Evolutionary conservation across 2,888 invertebrate genomes (phyloP), one percentile per base, ranked within the genome.

Genomic region (Agrilus biguttatus): DNA sequence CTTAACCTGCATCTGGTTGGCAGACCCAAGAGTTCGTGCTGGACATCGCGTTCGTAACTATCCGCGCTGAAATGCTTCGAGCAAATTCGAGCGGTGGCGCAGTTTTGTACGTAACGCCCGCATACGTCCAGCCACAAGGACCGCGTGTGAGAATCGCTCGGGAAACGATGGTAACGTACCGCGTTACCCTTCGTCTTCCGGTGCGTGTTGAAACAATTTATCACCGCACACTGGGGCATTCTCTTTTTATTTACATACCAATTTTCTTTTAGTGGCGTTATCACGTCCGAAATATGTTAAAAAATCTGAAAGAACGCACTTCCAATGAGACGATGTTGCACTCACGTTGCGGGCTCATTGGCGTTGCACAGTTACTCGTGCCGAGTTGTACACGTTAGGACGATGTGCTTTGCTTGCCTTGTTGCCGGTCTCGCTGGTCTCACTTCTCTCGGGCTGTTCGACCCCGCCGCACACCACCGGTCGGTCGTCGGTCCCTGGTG

Each of bases 211-310:
- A 69, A 69, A 60, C 74, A 74, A 52, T 69, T 70, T 51, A 68
- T 65, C 42, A 74, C 70, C 47, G 74, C 73, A 61, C 74, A 74
- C 66, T 74, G 74, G 57, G 74, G 73, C 74, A 74, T 74, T 42
- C 36, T 51, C 40, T 3, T 21, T 3, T 21, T 21, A 1, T 21
- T 21, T 7, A 21, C 21, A 21, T 21, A 21, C 7, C 21, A 21
- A 21, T 21, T 33, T 12, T 10, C n/a, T 28, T 41, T 41, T 34
- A 23, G 8, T 41, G 28, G 8, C 10, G 10, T 4, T 10, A 23
- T 6, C 23, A 23, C 28, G 10, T 28, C 8, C 28, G 28, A 3
- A 28, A 28, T 8, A 3, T 10, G 2, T 28, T 10, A 28, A 28
- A 28, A 3, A 10, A 10, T 10, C 28, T 6, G 5, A 23, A 23